These are phyloP conservation scores for Paraplagusia blochii DNA, from an alignment of 2,113 vertebrate genomes.

Conservation along the genomic window DNA sequence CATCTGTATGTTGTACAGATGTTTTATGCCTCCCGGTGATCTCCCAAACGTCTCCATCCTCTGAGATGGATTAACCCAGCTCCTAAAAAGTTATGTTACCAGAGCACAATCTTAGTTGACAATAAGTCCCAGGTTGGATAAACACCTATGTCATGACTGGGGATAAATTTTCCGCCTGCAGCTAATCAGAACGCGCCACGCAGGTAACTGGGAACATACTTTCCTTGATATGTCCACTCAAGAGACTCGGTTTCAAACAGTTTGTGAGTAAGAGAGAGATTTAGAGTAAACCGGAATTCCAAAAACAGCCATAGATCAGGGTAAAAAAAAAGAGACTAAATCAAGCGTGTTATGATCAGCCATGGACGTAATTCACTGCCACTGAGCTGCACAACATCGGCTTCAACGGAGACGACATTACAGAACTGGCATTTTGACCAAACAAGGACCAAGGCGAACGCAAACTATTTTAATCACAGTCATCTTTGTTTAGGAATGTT, in stretches of 20 bases:
- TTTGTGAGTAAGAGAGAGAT: slow-evolving; percentile 22
- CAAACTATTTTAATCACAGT: slow-evolving; percentile 27
- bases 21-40: slow-evolving; percentile 37
- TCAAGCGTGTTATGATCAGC: slow-evolving; percentile 41
- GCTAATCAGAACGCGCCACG: slow-evolving; percentile 25
- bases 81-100: slow-evolving; percentile 34
- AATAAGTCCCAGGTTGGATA: slow-evolving; percentile 61
- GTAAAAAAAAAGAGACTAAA: slow-evolving; percentile 6
- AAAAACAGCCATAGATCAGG: slow-evolving; percentile 51
- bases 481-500: slow-evolving; percentile 8
- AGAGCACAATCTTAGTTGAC: slow-evolving; percentile 49
- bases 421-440: slow-evolving; percentile 46
- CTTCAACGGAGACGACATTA: slow-evolving; percentile 39
- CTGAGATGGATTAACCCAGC: slow-evolving; percentile 45
- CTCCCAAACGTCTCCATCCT: slow-evolving; percentile 35
- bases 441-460: slow-evolving; percentile 50
- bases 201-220: slow-evolving; percentile 46
- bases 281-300: slow-evolving; percentile 42
- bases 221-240: slow-evolving; percentile 40
- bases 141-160: slow-evolving; percentile 43
- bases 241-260: slow-evolving; percentile 25
- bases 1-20: slow-evolving; percentile 45
- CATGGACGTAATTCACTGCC: slow-evolving; percentile 29
- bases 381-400: slow-evolving; percentile 27
- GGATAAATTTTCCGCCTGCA: slow-evolving; percentile 38